Evolutionary conservation across 2,888 invertebrate species (phyloP), one percentile per base, ranked within the genome.

Genomic region (Trichopria drosophilae): DNA sequence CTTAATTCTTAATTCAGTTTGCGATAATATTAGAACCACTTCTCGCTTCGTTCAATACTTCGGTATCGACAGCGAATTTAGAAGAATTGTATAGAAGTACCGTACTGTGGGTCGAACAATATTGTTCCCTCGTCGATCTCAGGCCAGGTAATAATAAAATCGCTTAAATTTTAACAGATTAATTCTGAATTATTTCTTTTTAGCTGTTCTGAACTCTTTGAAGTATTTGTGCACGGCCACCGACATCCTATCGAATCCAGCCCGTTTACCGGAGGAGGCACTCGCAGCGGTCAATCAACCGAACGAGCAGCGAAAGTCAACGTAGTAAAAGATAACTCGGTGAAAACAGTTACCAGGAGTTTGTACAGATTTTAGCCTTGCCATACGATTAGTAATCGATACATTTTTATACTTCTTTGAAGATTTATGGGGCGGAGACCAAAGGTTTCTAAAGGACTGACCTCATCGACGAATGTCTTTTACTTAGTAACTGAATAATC

Each of bases 101-200:
- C 53, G 82, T 93, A 69, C 82, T 90, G 54, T 97, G 97, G 97
- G 87, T 94, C 48, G 95, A 97, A 77, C 95, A 96, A 74, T 93
- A 94, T 77, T 97, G 96, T 79, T 93, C 95, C 32, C 84, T 97
- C 58, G 89, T 90, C 62, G 89, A 92, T 80, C 87, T 97, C 77
- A 82, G 97, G 67, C 95, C 95, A 72, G 90, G 96, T 96, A 80
- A 71, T 61, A 19, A 15, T 46, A 26, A 4, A 2, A 22, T 36
- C 22, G 18, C 16, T 19, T 6, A n/a, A 20, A 12, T 15, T 35
- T 36, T 24, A 15, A 26, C 4, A 12, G 32, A 32, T 13, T 24
- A 15, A 15, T 16, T 39, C 19, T 12, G 36, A n/a, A 41, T 40
- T 53, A 51, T 58, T 63, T 57, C 56, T 57, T 81, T 80, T n/a